A percentile compares a stretch with the other conserved stretches of the same genome.
Evolutionary conservation across 2,888 invertebrate genomes (phyloP).

Genomic region (Laspeyria flexula): DNA sequence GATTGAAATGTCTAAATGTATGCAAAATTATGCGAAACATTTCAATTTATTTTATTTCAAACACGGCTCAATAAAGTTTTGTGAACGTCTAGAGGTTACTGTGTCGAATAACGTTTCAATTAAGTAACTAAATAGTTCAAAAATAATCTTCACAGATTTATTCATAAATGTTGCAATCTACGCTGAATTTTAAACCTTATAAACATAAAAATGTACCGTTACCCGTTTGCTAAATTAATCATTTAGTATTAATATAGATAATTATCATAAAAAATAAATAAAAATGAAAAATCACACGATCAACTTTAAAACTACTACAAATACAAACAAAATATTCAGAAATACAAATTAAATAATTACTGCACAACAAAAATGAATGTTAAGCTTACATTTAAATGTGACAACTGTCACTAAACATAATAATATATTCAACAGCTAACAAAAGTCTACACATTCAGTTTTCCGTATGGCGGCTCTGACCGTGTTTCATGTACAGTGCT

Average conservation of each 20-base stretch:
- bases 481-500: conserved; percentile 51
- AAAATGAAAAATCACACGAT: too few species aligned
- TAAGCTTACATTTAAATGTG: background rate
- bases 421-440: background rate
- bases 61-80: conserved; percentile 2
- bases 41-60: conserved; percentile 15
- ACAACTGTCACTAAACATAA: background rate
- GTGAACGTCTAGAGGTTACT: conserved; percentile 7
- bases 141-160: too few species aligned
- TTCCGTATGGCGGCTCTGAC: conserved; percentile 67
- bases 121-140: background rate
- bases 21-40: conserved; percentile 31
- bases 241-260: too few species aligned
- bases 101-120: conserved; percentile 2
- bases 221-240: too few species aligned
- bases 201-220: too few species aligned
- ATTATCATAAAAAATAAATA: too few species aligned
- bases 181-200: too few species aligned
- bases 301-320: too few species aligned
- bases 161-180: too few species aligned
- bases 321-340: too few species aligned
- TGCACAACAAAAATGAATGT: too few species aligned
- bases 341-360: too few species aligned
- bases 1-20: conserved; percentile 7
- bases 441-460: conserved; percentile 20